Conservation (phyloP, 2,113 vertebrate genomes). For the Gallinago paraguaiae region DNA sequence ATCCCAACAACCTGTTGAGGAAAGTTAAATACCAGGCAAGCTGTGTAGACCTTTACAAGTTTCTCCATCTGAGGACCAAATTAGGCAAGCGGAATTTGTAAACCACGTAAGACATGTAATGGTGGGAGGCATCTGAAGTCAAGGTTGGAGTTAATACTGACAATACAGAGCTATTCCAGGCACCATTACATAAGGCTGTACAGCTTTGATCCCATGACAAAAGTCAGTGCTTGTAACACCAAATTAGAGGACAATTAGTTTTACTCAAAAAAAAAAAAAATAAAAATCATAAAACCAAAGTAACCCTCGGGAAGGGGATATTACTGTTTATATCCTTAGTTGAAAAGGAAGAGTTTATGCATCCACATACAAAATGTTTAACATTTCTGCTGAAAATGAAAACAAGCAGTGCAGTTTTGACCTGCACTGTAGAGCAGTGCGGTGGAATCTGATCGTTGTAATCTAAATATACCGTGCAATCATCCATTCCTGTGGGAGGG, state of each 20-base stretch:
- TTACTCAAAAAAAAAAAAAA: neutral
- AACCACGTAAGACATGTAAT: neutral
- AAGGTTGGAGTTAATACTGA: neutral
- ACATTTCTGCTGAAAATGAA: conserved; percentile 33
- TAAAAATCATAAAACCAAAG: neutral
- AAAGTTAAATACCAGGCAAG: neutral
- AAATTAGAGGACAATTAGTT: neutral
- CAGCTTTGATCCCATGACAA: neutral
- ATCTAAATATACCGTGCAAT: conserved; percentile 33
- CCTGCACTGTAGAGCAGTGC: neutral
- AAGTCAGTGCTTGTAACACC: neutral
- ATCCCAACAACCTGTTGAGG: neutral
- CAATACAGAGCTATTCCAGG: neutral
- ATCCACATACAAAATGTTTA: conserved; percentile 1
- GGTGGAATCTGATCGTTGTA: neutral
- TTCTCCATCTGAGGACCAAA: neutral
- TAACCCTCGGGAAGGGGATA: neutral
- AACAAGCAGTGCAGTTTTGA: conserved; percentile 23
- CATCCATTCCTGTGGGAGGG: neutral
- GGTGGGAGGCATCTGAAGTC: neutral
- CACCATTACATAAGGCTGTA: neutral
- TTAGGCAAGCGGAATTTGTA: neutral
- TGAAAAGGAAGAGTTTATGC: conserved; percentile 8
- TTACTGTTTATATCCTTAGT: neutral
- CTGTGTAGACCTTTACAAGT: neutral